Conservation (phyloP, 2,113 vertebrate genomes). For the Indicator maculatus region DNA sequence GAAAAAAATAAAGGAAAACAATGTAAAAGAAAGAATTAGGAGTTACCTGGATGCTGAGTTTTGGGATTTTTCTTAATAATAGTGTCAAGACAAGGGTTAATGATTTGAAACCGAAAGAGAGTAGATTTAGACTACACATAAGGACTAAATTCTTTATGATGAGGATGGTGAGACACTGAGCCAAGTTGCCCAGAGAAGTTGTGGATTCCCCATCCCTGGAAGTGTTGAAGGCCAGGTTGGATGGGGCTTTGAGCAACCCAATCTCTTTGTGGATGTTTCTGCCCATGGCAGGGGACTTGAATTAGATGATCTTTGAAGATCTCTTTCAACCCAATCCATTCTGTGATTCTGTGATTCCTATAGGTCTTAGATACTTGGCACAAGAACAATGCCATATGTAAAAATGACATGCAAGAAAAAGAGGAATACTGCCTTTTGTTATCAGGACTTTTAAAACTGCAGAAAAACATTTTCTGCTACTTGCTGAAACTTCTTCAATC, state of each 20-base stretch:
- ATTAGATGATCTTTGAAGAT: neutral
- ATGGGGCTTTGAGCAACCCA: neutral
- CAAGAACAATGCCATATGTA: neutral
- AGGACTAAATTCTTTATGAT: neutral
- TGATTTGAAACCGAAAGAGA: neutral
- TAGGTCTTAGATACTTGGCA: neutral
- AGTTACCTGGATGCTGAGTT: neutral
- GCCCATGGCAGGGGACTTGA: accelerated
- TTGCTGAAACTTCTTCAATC: neutral
- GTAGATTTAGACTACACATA: neutral
- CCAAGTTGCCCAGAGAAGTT: neutral
- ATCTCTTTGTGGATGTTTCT: neutral
- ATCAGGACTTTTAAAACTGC: neutral
- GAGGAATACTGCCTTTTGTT: neutral
- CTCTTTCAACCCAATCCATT: neutral
- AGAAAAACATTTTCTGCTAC: neutral
- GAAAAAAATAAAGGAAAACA: no score
- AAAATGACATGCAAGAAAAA: neutral
- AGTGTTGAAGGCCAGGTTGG: neutral
- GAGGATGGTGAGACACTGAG: neutral
- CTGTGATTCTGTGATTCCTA: neutral
- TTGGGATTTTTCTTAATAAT: neutral
- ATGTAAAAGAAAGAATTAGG: neutral
- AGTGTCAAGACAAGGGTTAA: neutral
- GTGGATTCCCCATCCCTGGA: neutral